phyloP scores from a whole-genome alignment of 2,888 invertebrate genomes.

The Cerastis rubricosa region DNA sequence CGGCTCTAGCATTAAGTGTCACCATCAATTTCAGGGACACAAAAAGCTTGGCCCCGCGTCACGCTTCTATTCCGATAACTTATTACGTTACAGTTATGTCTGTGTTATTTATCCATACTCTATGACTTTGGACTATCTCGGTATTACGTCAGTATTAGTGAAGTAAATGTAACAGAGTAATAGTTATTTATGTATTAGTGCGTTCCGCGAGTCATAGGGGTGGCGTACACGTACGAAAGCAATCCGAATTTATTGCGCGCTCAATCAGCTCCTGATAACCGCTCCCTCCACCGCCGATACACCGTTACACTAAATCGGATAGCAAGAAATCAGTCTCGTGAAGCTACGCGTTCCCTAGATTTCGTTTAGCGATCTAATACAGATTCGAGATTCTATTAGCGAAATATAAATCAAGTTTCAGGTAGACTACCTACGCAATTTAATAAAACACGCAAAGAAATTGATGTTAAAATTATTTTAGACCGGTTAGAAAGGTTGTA shows the following conservation, averaged over 20 bases:
- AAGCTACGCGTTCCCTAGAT: conserved; percentile 58
- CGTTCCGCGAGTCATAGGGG: conserved; percentile 56
- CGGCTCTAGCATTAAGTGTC: conserved; percentile 39
- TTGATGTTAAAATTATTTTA: not conserved
- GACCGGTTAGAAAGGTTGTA: no score
- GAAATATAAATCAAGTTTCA: conserved; percentile 26
- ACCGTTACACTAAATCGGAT: conserved; percentile 64
- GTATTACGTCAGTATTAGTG: conserved; percentile 20
- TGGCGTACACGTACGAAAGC: conserved; percentile 75
- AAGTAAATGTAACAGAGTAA: conserved; percentile 40
- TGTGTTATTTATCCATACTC: conserved; percentile 47
- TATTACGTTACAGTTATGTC: conserved; percentile 38
- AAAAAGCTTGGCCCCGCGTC: conserved; percentile 47
- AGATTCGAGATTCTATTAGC: conserved; percentile 35
- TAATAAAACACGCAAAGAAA: conserved; percentile 9
- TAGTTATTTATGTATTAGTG: conserved; percentile 52
- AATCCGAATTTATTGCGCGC: conserved; percentile 82
- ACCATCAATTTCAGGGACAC: conserved; percentile 50
- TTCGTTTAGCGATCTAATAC: conserved; percentile 59
- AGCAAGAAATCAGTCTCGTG: conserved; percentile 71
- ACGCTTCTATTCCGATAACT: conserved; percentile 42
- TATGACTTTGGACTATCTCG: conserved; percentile 20
- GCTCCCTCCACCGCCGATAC: conserved; percentile 71
- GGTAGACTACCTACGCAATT: not conserved
- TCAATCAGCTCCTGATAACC: conserved; percentile 81